phyloP scores from a whole-genome alignment of 2,113 vertebrate species.

The Scalopus aquaticus region DNA sequence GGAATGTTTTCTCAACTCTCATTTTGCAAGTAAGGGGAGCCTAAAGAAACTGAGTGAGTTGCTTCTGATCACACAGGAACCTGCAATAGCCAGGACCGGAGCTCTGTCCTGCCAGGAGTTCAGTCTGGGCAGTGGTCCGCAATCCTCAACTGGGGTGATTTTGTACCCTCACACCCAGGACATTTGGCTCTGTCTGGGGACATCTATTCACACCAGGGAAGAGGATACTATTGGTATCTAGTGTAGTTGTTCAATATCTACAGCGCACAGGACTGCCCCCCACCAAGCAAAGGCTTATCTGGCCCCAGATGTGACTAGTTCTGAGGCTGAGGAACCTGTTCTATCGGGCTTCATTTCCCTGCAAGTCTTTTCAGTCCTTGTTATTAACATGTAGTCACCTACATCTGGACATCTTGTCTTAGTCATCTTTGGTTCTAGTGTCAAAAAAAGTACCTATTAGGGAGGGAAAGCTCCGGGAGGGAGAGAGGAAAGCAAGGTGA shows the following conservation, averaged over 20 bases:
- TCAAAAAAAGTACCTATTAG: neutral
- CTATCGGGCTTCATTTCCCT: neutral
- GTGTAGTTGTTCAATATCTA: neutral
- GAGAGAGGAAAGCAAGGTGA: neutral
- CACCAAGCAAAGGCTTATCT: neutral
- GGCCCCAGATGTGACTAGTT: neutral
- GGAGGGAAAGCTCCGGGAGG: neutral
- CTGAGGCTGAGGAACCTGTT: neutral
- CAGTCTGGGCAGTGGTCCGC: too few species aligned
- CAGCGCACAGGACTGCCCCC: neutral
- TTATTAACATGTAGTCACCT: neutral
- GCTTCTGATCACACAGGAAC: neutral
- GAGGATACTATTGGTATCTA: neutral
- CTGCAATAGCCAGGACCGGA: neutral
- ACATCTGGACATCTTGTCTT: neutral
- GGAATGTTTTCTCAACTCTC: neutral
- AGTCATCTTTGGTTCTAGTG: neutral
- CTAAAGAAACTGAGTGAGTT: neutral
- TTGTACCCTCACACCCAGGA: neutral
- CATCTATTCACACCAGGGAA: neutral
- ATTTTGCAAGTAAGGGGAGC: neutral
- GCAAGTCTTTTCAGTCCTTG: neutral
- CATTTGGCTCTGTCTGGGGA: neutral
- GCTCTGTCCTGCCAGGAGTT: neutral
- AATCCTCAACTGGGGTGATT: neutral